Percentiles rank a stretch among this genome's conserved stretches.
These are phyloP conservation scores for Aethes cnicana DNA, from an alignment of 2,888 invertebrate species.

Conservation along the genomic window DNA sequence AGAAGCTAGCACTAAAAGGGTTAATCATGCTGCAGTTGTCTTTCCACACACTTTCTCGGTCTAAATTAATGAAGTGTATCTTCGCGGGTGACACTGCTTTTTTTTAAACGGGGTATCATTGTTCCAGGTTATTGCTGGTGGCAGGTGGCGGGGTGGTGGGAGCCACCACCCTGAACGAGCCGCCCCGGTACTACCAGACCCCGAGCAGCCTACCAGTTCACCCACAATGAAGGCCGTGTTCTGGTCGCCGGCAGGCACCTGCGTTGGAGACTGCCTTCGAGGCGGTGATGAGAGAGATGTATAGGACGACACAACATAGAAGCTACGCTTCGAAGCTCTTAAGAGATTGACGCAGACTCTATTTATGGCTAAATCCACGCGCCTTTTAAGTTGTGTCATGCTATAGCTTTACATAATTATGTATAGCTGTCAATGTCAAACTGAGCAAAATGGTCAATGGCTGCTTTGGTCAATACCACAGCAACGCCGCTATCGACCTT, in stretches of 20 bases:
- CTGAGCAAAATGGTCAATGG: too few relatives aligned
- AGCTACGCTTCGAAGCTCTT: too few relatives aligned
- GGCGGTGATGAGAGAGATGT: too few relatives aligned
- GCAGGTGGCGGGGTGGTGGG: conserved; percentile 74
- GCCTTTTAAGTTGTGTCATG: too few relatives aligned
- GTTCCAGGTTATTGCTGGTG: conserved; percentile 73
- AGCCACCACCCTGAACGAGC: conserved; percentile 74
- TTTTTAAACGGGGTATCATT: background rate
- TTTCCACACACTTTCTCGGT: background rate
- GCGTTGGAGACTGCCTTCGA: background rate
- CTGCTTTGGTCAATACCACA: too few relatives aligned
- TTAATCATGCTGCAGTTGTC: background rate
- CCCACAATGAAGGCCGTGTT: background rate
- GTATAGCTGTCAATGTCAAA: too few relatives aligned
- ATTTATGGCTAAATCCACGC: too few relatives aligned
- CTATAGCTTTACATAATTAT: too few relatives aligned
- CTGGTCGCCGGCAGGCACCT: background rate
- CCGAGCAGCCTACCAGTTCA: conserved; percentile 66
- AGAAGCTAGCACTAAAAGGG: too few relatives aligned
- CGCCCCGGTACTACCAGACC: conserved; percentile 69
- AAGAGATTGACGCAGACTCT: too few relatives aligned
- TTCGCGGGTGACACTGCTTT: background rate
- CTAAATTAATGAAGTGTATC: background rate
- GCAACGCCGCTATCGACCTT: too few relatives aligned
- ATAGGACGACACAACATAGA: too few relatives aligned